Evolutionary conservation across 2,797 vertebrate species (phyloP).

Genomic region (Bovichtus diacanthus): DNA sequence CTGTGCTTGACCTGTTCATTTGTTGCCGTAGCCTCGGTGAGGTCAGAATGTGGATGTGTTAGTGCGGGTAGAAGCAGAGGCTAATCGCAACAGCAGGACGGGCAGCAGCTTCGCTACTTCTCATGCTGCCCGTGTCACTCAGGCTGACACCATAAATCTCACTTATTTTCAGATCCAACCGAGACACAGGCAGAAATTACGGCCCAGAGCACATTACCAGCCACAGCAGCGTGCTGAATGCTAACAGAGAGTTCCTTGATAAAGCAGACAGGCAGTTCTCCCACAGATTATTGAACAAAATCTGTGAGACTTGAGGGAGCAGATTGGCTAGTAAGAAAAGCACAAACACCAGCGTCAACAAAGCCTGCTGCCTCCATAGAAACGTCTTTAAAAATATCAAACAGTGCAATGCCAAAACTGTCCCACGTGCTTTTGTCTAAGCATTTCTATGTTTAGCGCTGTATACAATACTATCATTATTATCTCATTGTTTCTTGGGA

Average conservation of each 20-base stretch:
- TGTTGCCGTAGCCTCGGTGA: constrained; percentile 38
- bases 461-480: background rate
- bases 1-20: constrained; percentile 67
- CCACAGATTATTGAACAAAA: constrained; percentile 72
- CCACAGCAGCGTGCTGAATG: constrained; percentile 77
- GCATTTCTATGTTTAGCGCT: background rate
- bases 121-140: constrained; percentile 83
- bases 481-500: no score
- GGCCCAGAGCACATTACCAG: constrained; percentile 81
- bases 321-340: constrained; percentile 46
- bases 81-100: constrained; percentile 58
- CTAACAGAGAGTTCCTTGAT: constrained; percentile 81
- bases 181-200: constrained; percentile 82
- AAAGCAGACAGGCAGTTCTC: constrained; percentile 76
- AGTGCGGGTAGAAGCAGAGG: constrained; percentile 47
- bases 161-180: constrained; percentile 86
- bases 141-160: constrained; percentile 87
- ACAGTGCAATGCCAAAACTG: background rate
- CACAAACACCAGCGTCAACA: constrained; percentile 49
- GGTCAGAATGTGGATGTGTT: constrained; percentile 68
- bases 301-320: constrained; percentile 53
- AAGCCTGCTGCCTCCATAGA: constrained; percentile 1
- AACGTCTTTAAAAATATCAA: background rate
- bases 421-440: background rate
- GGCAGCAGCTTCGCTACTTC: constrained; percentile 71